Base-by-base conservation (phyloP, 53 echinoderm and acorn worm species). In the Astropecten irregularis region DNA sequence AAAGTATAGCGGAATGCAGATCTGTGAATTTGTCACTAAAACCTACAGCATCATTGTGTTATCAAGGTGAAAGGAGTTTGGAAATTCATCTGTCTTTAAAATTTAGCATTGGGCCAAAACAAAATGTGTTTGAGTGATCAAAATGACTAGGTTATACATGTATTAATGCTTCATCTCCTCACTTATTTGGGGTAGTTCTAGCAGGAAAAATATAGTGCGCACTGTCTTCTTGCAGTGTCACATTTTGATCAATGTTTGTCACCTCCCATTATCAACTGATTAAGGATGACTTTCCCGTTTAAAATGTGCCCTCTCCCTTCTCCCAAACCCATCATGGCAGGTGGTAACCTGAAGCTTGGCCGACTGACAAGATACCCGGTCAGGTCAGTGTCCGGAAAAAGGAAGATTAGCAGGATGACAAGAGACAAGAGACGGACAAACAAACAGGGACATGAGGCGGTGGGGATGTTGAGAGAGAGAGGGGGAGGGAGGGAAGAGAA, bases 281-380 rank as follows among this genome's bases (percentile, higher is more conserved):
- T 62, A 42, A 22, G 46, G 14, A 59, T 30, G 46, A 44, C 48
- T 79, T 79, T 48, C 62, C 37, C 11, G 6, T 48, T 62, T 62
- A 31, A 46, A 57, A 49, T 76, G 8, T 40, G 31, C 46, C 61
- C 48, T n/a, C 47, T 16, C 18, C 57, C 46, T 27, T 9, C 47
- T 16, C 18, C 49, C 1, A 28, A 47, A 60, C 47, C 22, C 54
- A 9, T 54, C 49, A 0, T 18, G 31, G 25, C 79, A 79, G 79
- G 79, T 79, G 62, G 60, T 79, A 58, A 60, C 25, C 33, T 37
- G 52, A 40, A n/a, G 66, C 59, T 6, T 33, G 79, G 39, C 55
- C n/a, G n/a, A n/a, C n/a, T n/a, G n/a, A 74, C 39, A 23, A 3
- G 36, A 23, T 13, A 7, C 16, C 15, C 28, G 44, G 61, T 40